Evolutionary conservation across 2,797 vertebrate genomes (phyloP).

Genomic region (Apodemus agrarius): DNA sequence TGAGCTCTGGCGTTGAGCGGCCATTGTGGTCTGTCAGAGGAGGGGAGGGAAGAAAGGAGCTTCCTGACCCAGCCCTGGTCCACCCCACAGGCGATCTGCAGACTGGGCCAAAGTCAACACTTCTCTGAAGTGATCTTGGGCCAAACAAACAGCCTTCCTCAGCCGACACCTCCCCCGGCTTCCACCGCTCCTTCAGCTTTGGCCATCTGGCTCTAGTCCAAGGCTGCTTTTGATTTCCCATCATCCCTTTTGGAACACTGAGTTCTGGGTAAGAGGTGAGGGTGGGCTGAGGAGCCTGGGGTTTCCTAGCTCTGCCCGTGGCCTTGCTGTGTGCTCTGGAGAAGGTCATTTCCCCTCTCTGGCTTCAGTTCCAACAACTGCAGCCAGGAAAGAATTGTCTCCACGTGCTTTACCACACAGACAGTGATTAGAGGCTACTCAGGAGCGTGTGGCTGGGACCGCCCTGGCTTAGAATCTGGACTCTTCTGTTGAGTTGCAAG

Average conservation of each 20-base stretch:
- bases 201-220: background rate
- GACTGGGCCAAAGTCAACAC: constrained; percentile 44
- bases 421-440: background rate
- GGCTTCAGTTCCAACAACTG: background rate
- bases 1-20: background rate
- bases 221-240: background rate
- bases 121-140: background rate
- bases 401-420: background rate
- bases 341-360: background rate
- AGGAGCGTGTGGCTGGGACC: background rate
- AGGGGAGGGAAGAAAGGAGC: background rate
- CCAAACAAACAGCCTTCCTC: background rate
- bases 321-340: background rate
- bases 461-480: background rate
- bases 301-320: background rate
- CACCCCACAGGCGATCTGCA: background rate
- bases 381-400: background rate
- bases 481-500: background rate
- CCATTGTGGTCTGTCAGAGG: background rate
- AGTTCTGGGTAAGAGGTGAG: background rate
- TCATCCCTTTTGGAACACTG: background rate
- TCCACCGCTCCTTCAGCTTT: background rate
- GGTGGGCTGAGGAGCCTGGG: background rate
- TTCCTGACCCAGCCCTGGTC: background rate
- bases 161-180: background rate